phyloP scores from a whole-genome alignment of 2,113 vertebrate species.

The Indicator indicator region DNA sequence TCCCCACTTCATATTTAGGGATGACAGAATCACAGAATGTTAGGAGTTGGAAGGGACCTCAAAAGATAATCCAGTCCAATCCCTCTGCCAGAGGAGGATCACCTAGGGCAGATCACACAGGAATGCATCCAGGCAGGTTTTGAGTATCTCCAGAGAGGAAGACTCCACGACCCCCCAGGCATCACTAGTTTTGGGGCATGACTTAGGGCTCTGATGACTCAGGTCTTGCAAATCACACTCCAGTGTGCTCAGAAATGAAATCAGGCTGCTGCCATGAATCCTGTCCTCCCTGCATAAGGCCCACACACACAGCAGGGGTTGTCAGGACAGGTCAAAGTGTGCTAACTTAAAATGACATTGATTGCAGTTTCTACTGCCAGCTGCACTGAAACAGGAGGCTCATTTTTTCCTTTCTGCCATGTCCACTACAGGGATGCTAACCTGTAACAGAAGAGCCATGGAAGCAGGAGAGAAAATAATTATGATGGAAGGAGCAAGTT shows the following conservation, averaged over 20 bases:
- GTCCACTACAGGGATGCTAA: background rate
- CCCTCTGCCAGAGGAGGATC: no score
- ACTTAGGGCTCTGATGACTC: background rate
- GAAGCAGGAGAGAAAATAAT: background rate
- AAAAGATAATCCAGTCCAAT: no score
- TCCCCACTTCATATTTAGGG: background rate
- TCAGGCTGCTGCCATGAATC: background rate
- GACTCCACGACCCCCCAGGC: no score
- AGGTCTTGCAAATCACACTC: accelerated
- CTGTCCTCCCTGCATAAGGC: accelerated
- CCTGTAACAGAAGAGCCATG: accelerated
- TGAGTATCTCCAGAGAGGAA: no score
- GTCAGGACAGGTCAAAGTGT: background rate
- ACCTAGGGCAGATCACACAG: no score
- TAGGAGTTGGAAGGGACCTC: no score
- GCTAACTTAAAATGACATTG: accelerated
- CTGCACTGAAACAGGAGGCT: background rate
- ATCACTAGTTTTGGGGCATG: background rate
- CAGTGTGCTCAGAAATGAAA: background rate
- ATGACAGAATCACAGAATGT: no score
- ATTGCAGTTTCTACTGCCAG: background rate
- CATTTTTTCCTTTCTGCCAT: background rate
- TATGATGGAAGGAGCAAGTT: background rate
- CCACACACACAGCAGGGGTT: background rate
- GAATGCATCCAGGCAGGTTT: no score